Percentiles rank a stretch among this genome's conserved stretches.
phyloP scores from a whole-genome alignment of 1,140 invertebrate genomes.

The Papilio glaucus region DNA sequence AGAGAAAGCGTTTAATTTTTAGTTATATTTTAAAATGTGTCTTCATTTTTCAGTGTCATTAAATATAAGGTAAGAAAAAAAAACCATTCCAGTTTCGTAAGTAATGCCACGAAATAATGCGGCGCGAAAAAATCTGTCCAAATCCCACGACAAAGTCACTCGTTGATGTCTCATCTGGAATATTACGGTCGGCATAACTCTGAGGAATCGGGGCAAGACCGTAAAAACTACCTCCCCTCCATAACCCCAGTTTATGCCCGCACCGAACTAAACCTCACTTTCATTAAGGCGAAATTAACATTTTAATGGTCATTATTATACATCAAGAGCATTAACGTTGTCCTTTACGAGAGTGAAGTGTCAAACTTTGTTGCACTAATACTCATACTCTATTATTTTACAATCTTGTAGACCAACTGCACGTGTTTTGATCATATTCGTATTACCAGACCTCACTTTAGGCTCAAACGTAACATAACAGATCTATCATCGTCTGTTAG shows the following conservation, averaged over 20 bases:
- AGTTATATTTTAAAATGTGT: background rate
- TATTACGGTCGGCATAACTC: conserved; percentile 51
- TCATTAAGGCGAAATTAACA: conserved; percentile 79
- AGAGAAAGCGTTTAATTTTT: too few species aligned
- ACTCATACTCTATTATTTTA: background rate
- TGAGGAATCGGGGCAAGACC: conserved; percentile 62
- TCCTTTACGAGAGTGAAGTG: background rate
- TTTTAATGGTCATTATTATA: conserved; percentile 79
- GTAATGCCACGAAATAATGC: background rate
- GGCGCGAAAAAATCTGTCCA: background rate
- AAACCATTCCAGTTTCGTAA: background rate
- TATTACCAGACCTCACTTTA: too few species aligned
- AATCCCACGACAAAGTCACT: conserved; percentile 29
- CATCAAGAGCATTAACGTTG: conserved; percentile 55
- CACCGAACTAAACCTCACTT: conserved; percentile 69
- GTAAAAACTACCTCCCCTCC: conserved; percentile 68
- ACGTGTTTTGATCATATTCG: too few species aligned
- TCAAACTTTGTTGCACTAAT: conserved; percentile 20
- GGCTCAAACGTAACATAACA: too few species aligned
- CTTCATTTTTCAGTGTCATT: background rate
- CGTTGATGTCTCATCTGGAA: conserved; percentile 41
- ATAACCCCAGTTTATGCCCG: conserved; percentile 72
- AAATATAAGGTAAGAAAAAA: background rate
- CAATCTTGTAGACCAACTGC: too few species aligned
- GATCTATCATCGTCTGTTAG: too few species aligned